Evolutionary conservation across 2,888 invertebrate genomes (phyloP).

Genomic region (Drosophila birchii): DNA sequence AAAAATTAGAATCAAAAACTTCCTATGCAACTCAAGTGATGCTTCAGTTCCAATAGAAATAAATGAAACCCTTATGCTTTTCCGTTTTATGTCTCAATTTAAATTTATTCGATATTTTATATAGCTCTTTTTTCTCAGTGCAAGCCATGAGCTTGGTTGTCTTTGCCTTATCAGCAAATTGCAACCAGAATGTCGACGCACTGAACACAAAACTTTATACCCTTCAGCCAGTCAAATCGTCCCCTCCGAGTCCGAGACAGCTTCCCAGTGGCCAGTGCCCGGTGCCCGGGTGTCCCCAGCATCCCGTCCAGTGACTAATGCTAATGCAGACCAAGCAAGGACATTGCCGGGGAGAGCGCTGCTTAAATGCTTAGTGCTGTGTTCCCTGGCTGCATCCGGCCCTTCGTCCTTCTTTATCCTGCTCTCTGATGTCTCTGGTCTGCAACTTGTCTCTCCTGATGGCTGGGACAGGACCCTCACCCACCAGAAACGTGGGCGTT

Average conservation of each 20-base stretch:
- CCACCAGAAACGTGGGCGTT: constrained; percentile 15
- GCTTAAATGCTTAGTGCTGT: constrained; percentile 38
- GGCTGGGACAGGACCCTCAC: not conserved
- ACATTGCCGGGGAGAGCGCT: constrained; percentile 19
- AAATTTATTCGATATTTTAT: no score
- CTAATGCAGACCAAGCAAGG: constrained; percentile 23
- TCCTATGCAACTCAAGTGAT: not conserved
- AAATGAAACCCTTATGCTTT: not conserved
- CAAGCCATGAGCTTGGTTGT: constrained; percentile 16
- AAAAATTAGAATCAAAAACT: not conserved
- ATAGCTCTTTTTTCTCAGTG: not conserved
- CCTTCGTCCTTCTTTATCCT: not conserved
- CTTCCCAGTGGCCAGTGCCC: constrained; percentile 26
- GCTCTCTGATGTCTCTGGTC: constrained; percentile 8
- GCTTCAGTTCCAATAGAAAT: not conserved
- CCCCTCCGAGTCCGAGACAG: constrained; percentile 5
- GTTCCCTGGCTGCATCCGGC: constrained; percentile 1
- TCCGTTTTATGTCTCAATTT: not conserved
- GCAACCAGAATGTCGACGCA: constrained; percentile 47
- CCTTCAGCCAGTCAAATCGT: constrained; percentile 34
- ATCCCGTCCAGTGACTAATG: constrained; percentile 17
- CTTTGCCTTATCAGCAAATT: constrained; percentile 42
- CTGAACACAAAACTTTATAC: constrained; percentile 42
- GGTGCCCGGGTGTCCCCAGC: not conserved
- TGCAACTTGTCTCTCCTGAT: constrained; percentile 34